A percentile compares a stretch with the other conserved stretches of the same genome.
These are phyloP conservation scores for Syrista parreyssii DNA, from an alignment of 2,888 invertebrate genomes.

Conservation along the genomic window DNA sequence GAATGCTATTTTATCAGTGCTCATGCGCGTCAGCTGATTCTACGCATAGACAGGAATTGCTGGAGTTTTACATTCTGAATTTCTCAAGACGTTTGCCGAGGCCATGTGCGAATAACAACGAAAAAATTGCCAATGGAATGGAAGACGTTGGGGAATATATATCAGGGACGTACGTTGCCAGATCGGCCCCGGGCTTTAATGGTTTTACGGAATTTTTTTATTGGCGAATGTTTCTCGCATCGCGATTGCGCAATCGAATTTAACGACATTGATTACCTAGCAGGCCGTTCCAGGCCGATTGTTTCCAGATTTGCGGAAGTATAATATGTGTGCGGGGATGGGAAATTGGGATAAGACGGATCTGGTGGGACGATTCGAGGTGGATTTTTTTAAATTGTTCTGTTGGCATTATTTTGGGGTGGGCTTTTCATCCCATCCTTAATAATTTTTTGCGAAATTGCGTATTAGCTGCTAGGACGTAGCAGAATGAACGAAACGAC, in stretches of 20 bases:
- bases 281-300: not conserved
- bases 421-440: not conserved
- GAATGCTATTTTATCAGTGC: not conserved
- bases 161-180: not conserved
- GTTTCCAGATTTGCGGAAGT: not conserved
- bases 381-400: not conserved
- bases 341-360: not conserved
- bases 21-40: not conserved
- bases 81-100: not conserved
- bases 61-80: not conserved
- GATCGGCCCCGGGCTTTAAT: not conserved
- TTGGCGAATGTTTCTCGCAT: not conserved
- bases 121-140: not conserved
- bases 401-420: not conserved
- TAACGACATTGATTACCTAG: not conserved
- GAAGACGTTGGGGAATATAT: not conserved
- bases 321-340: not conserved
- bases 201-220: not conserved
- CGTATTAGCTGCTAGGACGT: not conserved
- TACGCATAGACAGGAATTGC: not conserved
- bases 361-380: too few species aligned
- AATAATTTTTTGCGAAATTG: not conserved
- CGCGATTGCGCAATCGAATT: not conserved
- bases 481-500: not conserved
- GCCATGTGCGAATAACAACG: not conserved